Base-by-base conservation (phyloP, 2,888 invertebrate genomes). In the Drosophila quinaria region DNA sequence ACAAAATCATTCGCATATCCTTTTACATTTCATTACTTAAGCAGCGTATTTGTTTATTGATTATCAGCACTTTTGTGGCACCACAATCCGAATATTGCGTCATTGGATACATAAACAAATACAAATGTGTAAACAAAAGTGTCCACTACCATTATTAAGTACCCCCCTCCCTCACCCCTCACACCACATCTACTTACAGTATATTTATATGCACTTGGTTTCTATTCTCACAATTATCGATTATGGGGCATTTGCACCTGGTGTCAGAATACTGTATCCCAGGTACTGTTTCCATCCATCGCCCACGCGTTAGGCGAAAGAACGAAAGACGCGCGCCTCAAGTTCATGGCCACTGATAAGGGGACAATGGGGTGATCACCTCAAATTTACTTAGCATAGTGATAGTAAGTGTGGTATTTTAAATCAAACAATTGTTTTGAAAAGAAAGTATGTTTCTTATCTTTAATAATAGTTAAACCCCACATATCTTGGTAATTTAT, bases 261-360 rank as follows among this genome's bases (percentile, higher is more conserved):
- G 31, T 19, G 13, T 10, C 15, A 4, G 31, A 37, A 47, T 54
- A 29, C 25, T 25, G 25, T 25, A 33, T 42, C n/a, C 42, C 42
- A 62, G 19, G n/a, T 22, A 58, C 60, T n/a, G n/a, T n/a, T n/a
- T n/a, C 15, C 33, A 52, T 58, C 31, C 4, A 37, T 5, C 55
- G 46, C 62, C 66, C 33, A 54, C 55, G 47, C 63, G 37, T 31
- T 33, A 11, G 39, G 42, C 44, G 54, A 58, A 44, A 19, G 70
- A n/a, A n/a, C n/a, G n/a, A n/a, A n/a, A 51, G 46, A 47, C 70
- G 59, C 47, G 29, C 52, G 65, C 50, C 51, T 75, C 83, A 88
- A 86, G 84, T 84, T 84, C 86, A 88, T 35, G 82, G 70, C 29
- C 86, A 79, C 63, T 55, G 88, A 87, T 85, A 85, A 85, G 64